These are phyloP conservation scores for Drosophila prolongata DNA, from an alignment of 2,888 invertebrate species.

Conservation along the genomic window DNA sequence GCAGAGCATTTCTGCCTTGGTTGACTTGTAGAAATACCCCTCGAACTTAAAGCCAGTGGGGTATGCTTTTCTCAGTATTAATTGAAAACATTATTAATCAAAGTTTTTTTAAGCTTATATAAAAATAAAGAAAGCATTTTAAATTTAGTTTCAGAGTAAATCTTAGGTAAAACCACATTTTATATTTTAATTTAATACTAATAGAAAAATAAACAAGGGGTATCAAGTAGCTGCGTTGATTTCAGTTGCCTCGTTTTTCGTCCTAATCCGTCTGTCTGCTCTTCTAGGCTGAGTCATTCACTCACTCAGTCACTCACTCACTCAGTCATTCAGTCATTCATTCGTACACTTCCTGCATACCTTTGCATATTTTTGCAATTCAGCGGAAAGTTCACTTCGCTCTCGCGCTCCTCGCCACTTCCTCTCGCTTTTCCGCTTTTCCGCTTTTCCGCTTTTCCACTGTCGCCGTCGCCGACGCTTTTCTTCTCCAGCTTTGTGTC, in stretches of 20 bases:
- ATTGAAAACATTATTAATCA: not conserved
- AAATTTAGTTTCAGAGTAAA: too few relatives aligned
- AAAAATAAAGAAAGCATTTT: too few relatives aligned
- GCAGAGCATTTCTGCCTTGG: slow-evolving; percentile 24
- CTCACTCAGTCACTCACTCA: slow-evolving; percentile 46
- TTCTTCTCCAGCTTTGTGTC: slow-evolving; percentile 16
- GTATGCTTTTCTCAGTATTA: not conserved
- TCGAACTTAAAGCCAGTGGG: not conserved
- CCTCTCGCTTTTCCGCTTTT: slow-evolving; percentile 22
- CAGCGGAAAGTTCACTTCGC: slow-evolving; percentile 76
- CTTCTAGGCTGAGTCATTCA: slow-evolving; percentile 38
- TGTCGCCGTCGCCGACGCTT: slow-evolving; percentile 6
- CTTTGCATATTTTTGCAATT: slow-evolving; percentile 82
- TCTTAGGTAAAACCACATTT: too few relatives aligned
- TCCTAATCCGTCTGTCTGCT: slow-evolving; percentile 26
- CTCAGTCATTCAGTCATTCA: slow-evolving; percentile 38
- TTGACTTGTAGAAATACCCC: slow-evolving; percentile 52
- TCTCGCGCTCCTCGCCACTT: slow-evolving; percentile 30
- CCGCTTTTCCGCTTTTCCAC: slow-evolving; percentile 9
- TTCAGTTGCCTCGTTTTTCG: not conserved
- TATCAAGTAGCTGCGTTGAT: not conserved
- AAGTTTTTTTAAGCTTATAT: too few relatives aligned
- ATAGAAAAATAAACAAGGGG: not conserved
- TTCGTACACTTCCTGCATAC: slow-evolving; percentile 65
- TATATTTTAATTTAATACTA: too few relatives aligned